These are phyloP conservation scores for Phlogophora meticulosa DNA, from an alignment of 2,888 invertebrate genomes.

Conservation along the genomic window DNA sequence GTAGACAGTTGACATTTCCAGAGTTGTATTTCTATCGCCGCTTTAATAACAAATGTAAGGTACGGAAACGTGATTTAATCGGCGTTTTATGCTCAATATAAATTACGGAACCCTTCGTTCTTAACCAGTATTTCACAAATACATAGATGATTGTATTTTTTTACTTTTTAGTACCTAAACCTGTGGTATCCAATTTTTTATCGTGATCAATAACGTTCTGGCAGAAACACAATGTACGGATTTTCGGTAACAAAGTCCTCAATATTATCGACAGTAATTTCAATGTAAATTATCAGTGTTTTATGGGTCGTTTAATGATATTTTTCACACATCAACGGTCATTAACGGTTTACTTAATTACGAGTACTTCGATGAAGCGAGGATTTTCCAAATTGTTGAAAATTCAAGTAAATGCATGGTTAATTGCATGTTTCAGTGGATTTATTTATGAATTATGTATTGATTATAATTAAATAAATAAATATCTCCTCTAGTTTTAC, in stretches of 20 bases:
- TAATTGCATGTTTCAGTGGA: no score
- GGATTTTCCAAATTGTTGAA: background rate
- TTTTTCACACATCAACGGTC: slow-evolving; percentile 27
- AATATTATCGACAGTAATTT: background rate
- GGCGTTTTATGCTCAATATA: no score
- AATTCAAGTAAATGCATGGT: background rate
- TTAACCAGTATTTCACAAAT: no score
- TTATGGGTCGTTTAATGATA: slow-evolving; percentile 22
- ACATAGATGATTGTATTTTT: background rate
- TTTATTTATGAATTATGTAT: no score
- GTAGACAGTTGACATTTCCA: no score
- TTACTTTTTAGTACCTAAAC: background rate
- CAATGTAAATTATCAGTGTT: background rate
- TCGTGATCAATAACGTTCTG: background rate
- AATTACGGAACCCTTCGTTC: no score
- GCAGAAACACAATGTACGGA: background rate
- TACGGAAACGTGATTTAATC: no score
- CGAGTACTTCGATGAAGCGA: background rate
- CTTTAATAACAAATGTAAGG: no score
- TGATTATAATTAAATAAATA: no score
- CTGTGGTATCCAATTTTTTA: background rate
- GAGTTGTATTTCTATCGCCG: no score
- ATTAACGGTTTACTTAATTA: slow-evolving; percentile 36
- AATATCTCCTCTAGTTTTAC: no score
- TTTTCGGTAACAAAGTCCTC: background rate